Conservation (phyloP, 2,113 vertebrate genomes). For the Chaetorhynchus papuensis region DNA sequence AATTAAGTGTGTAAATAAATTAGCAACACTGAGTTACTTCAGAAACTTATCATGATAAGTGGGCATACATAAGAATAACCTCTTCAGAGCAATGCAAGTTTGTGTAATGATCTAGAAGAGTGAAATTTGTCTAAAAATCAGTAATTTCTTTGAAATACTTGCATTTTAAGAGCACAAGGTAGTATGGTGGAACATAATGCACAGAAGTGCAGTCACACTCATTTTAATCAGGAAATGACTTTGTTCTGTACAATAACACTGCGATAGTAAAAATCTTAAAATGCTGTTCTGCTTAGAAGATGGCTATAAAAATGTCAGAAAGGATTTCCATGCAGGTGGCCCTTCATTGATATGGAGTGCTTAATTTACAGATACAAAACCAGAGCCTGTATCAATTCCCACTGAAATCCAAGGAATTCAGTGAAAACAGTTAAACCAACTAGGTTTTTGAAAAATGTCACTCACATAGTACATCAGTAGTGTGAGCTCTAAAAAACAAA, state of each 20-base stretch:
- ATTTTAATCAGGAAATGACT: background rate
- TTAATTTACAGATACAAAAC: background rate
- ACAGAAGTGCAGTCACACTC: background rate
- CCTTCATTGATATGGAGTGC: background rate
- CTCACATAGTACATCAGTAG: background rate
- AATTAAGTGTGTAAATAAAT: background rate
- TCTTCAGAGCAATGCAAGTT: background rate
- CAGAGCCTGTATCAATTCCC: background rate
- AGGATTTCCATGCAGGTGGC: background rate
- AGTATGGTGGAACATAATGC: background rate
- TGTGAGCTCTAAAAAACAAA: background rate
- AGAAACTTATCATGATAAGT: background rate
- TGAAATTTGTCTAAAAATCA: background rate
- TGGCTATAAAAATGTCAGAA: background rate
- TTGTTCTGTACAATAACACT: background rate
- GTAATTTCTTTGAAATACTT: background rate
- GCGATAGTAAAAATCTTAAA: background rate
- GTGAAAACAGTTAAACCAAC: background rate
- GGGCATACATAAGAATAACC: fast-evolving
- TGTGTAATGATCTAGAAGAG: background rate
- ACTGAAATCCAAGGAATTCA: background rate
- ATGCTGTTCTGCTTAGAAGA: background rate
- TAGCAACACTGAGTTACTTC: background rate
- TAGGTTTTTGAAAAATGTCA: background rate
- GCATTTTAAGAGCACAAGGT: background rate